Base-by-base conservation (phyloP, 2,797 vertebrate genomes). In the Stomatorhinus walkeri region DNA sequence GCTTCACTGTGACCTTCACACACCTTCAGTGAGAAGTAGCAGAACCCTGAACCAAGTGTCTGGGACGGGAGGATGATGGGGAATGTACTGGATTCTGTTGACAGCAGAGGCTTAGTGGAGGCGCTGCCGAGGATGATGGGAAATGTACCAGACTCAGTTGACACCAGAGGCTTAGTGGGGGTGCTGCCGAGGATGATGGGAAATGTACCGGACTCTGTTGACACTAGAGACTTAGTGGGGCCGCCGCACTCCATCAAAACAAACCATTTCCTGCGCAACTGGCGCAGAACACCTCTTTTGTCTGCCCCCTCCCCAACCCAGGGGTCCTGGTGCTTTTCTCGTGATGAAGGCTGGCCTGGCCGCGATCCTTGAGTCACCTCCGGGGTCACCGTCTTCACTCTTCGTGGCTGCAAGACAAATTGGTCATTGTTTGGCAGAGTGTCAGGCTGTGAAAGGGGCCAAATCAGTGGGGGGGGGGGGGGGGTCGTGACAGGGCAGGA, bases 271-370 rank as follows among this genome's bases (percentile, higher is more conserved):
- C 46, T 46, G 49, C 32, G 1, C 36, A 22, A 56, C 19, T 24
- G 24, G 68, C 3, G 28, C 22, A 64, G 72, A 87, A 40, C 51
- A 1, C 24, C 32, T 32, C 89, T 64, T 89, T 87, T 89, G 85
- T 87, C 40, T 19, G 52, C n/a, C 68, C 51, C 9, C 9, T 8
- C 4, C 40, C 51, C 12, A 32, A 10, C 54, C 14, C 56, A 36
- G n/a, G 22, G 68, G 79, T 68, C 46, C 91, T 76, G 91, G 61
- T n/a, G 1, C 91, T 92, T 90, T 90, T 91, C 87, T 91, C 88
- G 89, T 89, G 7, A 90, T 87, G 85, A 90, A 91, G 54, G 88
- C 86, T 89, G 59, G 89, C 88, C 40, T 24, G 19, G 85, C 24
- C 28, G 84, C 43, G 16, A 19, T 51, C 19, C 46, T 8, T 4